Percentiles rank a stretch among this genome's conserved stretches.
These are phyloP conservation scores for Oncorhynchus mykiss DNA, from an alignment of 2,113 vertebrate genomes.

Conservation along the genomic window DNA sequence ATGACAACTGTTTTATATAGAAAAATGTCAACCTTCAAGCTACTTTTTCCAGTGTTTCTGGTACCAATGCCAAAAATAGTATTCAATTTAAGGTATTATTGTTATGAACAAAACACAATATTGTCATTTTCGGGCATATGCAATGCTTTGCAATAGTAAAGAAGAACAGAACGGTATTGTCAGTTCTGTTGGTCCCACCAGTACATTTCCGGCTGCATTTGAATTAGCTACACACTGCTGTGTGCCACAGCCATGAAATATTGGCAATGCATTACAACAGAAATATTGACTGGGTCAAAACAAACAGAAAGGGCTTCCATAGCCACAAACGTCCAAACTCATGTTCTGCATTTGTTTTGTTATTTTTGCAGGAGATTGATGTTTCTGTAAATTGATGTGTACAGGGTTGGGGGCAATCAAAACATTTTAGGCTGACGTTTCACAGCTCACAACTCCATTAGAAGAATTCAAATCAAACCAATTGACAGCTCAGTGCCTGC, in stretches of 20 bases:
- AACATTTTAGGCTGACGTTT: slow-evolving; percentile 49
- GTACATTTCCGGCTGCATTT: not conserved
- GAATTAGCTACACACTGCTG: not conserved
- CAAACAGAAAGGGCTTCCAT: not conserved
- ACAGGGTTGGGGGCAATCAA: slow-evolving; percentile 40
- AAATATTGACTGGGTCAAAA: not conserved
- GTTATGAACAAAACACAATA: too few species aligned
- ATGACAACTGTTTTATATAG: too few species aligned
- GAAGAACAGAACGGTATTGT: too few species aligned
- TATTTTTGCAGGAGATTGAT: slow-evolving; percentile 22
- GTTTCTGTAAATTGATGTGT: slow-evolving; percentile 42
- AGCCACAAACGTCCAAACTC: not conserved
- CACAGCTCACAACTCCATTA: slow-evolving; percentile 47
- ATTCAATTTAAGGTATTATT: too few species aligned
- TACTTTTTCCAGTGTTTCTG: too few species aligned
- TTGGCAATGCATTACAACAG: not conserved
- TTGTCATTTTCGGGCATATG: too few species aligned
- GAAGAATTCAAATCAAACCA: slow-evolving; percentile 41
- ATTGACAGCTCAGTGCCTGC: slow-evolving; percentile 49
- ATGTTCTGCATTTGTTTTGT: slow-evolving; percentile 23
- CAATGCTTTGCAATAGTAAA: too few species aligned
- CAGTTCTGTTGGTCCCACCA: not conserved
- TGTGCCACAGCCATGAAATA: not conserved
- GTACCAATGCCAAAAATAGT: too few species aligned
- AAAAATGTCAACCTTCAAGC: too few species aligned